Base-by-base conservation (phyloP, 2,797 vertebrate species). In the Pangasius macronema region DNA sequence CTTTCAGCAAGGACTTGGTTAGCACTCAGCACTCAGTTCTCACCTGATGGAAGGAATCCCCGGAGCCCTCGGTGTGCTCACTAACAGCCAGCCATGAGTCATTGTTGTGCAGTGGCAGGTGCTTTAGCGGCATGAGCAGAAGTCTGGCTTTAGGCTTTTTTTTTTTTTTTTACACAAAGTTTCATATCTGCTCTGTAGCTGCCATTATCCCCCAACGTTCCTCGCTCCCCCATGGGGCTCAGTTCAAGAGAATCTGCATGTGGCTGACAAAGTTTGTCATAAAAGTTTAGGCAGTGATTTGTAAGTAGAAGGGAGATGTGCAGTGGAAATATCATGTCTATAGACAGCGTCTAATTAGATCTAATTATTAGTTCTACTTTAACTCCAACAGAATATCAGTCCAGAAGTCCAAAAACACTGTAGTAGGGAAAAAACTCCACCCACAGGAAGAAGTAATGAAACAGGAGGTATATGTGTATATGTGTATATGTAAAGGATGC, bases 61-160 rank as follows among this genome's bases (percentile, higher is more conserved):
- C 90, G 88, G 94, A 94, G 94, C 93, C 93, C 88, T 88, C 55
- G 24, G 83, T 85, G 80, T 79, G 65, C 85, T 85, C 83, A 94
- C 93, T 93, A 94, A 94, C 93, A 95, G 94, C 94, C 94, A 93
- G 94, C 92, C 92, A 95, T 95, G 95, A 96, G 94, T 95, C 94
- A 95, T 94, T 95, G 92, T 93, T 94, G 93, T 94, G 94, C 94
- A 65, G 86, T 86, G 82, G 92, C 94, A 95, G 93, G 95, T 95
- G 94, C 92, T 93, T 91, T 89, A 93, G 91, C 92, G 89, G 91
- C 91, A 72, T 72, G 79, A 82, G 79, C 82, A 85, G 67, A 80
- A 88, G 87, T 85, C 82, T 87, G 72, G 87, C 87, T 83, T 65
- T 68, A 51, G 85, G 79, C 82, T 42, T 75, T 89, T 87, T 82